Evolutionary conservation across 2,888 invertebrate genomes (phyloP), one percentile per base, ranked within the genome.

Genomic region (Sthenelais limicola): DNA sequence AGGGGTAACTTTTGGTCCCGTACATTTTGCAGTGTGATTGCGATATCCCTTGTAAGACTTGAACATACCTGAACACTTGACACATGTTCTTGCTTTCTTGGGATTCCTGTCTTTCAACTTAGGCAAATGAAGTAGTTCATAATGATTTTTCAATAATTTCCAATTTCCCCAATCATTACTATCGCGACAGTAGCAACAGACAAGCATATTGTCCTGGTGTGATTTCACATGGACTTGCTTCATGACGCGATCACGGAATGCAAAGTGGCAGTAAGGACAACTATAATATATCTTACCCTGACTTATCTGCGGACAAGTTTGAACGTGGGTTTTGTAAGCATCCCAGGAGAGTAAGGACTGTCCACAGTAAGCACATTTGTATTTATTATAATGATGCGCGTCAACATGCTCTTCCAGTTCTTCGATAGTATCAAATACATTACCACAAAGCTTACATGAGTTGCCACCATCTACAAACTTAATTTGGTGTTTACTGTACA

Each of bases 221-320:
- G 79, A 76, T 52, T 75, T 54, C 30, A 74, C 69, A 68, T 79
- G 79, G 21, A 77, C 35, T 38, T 78, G 68, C 21, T 75, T 49
- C 38, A 70, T 51, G 3, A 38, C 26, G 15, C 66, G 52, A 30
- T 48, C 67, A 4, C 66, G 78, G 58, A 79, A 79, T 4, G 79
- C 79, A 21, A 79, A 72, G 35, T 74, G 74, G 47, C 79, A 79
- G 68, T 76, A 79, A 1, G 79, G 79, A 48, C 79, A 79, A 54
- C 75, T 76, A 49, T 78, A 52, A 52, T 76, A 72, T 30, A 51
- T 47, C 51, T 72, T 67, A 3, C 43, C 47, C 47, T 76, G 73
- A 15, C 35, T 38, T 38, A 68, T 58, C 21, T 77, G 71, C 18
- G 52, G 38, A 47, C 78, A 73, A 32, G 38, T 33, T 5, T 62